Base-by-base conservation (phyloP, 2,797 vertebrate genomes). In the Chloroceryle inda region DNA sequence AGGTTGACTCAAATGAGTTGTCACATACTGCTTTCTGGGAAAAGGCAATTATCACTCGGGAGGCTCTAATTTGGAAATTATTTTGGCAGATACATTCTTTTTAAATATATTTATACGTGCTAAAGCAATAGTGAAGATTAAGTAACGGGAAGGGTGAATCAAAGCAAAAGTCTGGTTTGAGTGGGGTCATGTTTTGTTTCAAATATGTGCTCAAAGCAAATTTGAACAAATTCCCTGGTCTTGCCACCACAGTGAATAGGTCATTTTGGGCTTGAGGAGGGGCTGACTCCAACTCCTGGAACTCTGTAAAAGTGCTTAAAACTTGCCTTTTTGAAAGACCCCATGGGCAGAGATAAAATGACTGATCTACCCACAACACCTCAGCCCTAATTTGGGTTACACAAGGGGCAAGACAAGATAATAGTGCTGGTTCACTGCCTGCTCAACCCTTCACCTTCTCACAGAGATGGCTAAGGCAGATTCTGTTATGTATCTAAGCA, bases 41-140 rank as follows among this genome's bases (percentile, higher is more conserved):
- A 88, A 72, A 92, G 37, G 61, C 69, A 76, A 35, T 88, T 89
- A 59, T 22, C 89, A 61, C 55, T 61, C 23, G 8, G 29, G 49
- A 88, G 75, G 69, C 88, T 94, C 61, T 78, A 77, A 86, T 75
- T 38, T 86, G 76, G 89, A 92, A 89, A 66, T 86, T 33, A 73
- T 88, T 90, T 92, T 90, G 88, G 64, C 88, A 84, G 59, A 78
- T 71, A n/a, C 0, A 4, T 33, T 66, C 9, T 52, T 85, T 45
- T 26, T 2, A 21, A 66, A 66, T 69, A 23, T 8, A 8, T 53
- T 87, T 75, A 76, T 69, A 63, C 40, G 24, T 47, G 24, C 67
- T 92, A 67, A 86, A 88, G 44, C 64, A 86, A 27, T 44, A 47
- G 50, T 11, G 24, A 55, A 78, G 74, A 47, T 82, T 77, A 93